These are phyloP conservation scores for Takifugu ocellatus DNA, from an alignment of 2,797 vertebrate genomes.

Conservation along the genomic window DNA sequence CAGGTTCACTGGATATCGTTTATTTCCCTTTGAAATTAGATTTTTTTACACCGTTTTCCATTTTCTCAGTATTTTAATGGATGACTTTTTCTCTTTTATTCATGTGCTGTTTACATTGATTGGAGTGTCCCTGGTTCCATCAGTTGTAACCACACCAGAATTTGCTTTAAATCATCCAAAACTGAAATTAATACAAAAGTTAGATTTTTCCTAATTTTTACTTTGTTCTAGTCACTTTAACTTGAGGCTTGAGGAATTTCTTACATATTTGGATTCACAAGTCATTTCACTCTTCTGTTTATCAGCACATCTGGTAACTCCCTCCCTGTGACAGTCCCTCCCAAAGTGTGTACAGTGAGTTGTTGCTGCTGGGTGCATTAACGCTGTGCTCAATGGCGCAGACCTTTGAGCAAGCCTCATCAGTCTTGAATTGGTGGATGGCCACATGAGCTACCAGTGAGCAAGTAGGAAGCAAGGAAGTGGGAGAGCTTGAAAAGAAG, in stretches of 20 bases:
- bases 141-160: conserved; percentile 19
- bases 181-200: neutral
- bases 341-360: neutral
- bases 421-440: conserved; percentile 70
- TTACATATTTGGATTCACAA: neutral
- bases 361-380: conserved; percentile 73
- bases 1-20: conserved; percentile 26
- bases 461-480: conserved; percentile 46
- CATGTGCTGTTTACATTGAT: conserved; percentile 45
- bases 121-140: conserved; percentile 38
- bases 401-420: conserved; percentile 73
- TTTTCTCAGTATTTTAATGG: conserved; percentile 39
- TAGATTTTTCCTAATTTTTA: neutral
- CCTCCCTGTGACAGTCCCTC: conserved; percentile 13
- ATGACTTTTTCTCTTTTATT: conserved; percentile 31
- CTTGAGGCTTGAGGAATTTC: no score
- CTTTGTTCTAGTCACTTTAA: no score
- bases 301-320: conserved; percentile 1
- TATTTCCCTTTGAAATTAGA: conserved; percentile 7
- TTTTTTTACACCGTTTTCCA: conserved; percentile 2
- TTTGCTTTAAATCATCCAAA: conserved; percentile 34
- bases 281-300: neutral
- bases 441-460: conserved; percentile 57
- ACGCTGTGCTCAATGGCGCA: conserved; percentile 66
- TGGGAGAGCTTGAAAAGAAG: conserved; percentile 27